phyloP scores from a whole-genome alignment of 2,797 vertebrate species.

The Epinephelus awoara region DNA sequence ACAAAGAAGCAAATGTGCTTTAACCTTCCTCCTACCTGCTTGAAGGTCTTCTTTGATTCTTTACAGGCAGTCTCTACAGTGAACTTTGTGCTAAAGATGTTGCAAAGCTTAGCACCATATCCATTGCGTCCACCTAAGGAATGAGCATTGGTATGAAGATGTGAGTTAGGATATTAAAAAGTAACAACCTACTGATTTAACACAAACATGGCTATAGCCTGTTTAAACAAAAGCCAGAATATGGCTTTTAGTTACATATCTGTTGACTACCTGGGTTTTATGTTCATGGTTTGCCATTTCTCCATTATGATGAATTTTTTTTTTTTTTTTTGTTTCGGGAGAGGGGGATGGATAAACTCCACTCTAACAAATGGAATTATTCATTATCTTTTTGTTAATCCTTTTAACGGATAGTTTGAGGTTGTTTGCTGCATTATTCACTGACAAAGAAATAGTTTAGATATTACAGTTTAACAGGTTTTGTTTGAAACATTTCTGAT shows the following conservation, averaged over 20 bases:
- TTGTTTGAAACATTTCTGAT: neutral
- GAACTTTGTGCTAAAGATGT: conserved; percentile 98
- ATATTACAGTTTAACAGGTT: neutral
- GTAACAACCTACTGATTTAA: neutral
- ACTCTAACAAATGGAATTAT: no score
- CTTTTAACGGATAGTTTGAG: neutral
- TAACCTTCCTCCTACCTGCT: conserved; percentile 86
- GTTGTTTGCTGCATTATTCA: neutral
- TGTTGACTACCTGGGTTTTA: neutral
- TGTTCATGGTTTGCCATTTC: neutral
- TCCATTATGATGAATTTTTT: neutral
- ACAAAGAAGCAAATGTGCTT: neutral
- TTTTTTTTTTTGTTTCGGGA: no score
- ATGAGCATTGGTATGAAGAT: neutral
- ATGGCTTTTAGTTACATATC: neutral
- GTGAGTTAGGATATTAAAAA: neutral
- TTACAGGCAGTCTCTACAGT: conserved; percentile 95
- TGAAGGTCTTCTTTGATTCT: conserved; percentile 93
- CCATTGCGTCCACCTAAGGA: conserved; percentile 96
- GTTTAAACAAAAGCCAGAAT: neutral
- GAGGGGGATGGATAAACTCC: neutral
- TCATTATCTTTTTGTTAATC: neutral
- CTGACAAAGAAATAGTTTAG: neutral
- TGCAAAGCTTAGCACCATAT: conserved; percentile 98
- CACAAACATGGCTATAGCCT: neutral